A percentile compares a stretch with the other conserved stretches of the same genome.
Conservation (phyloP, 2,797 vertebrate genomes). For the Scolopax rusticola region DNA sequence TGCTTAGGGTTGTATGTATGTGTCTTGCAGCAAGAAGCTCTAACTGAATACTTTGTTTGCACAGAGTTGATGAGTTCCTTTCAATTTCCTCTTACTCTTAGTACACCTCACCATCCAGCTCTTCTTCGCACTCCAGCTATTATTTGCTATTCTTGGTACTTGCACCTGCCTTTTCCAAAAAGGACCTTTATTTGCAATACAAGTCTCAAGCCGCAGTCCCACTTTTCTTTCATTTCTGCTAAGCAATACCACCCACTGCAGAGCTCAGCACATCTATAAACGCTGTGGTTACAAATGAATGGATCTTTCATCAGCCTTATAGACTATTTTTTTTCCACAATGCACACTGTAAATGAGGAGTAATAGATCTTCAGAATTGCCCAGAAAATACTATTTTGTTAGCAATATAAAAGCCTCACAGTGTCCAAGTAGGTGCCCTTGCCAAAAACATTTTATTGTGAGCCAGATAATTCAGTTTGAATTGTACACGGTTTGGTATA, state of each 20-base stretch:
- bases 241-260: constrained; percentile 23
- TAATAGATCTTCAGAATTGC: constrained; percentile 60
- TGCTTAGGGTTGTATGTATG: background rate
- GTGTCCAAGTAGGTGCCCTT: constrained; percentile 42
- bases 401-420: constrained; percentile 50
- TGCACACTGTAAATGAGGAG: constrained; percentile 46
- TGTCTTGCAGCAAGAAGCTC: background rate
- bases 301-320: constrained; percentile 56
- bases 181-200: background rate
- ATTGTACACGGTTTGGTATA: constrained; percentile 47
- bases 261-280: constrained; percentile 42
- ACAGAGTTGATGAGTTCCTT: background rate
- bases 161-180: background rate
- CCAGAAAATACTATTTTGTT: constrained; percentile 54
- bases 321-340: constrained; percentile 52
- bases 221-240: constrained; percentile 34
- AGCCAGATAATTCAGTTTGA: constrained; percentile 60
- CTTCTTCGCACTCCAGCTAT: background rate
- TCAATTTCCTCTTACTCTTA: background rate
- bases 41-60: background rate
- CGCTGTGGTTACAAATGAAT: constrained; percentile 29
- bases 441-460: constrained; percentile 66
- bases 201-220: background rate
- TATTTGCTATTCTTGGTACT: background rate
- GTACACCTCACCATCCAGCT: background rate